These are phyloP conservation scores for Drosophila jambulina DNA, from an alignment of 1,140 invertebrate species.

Conservation along the genomic window DNA sequence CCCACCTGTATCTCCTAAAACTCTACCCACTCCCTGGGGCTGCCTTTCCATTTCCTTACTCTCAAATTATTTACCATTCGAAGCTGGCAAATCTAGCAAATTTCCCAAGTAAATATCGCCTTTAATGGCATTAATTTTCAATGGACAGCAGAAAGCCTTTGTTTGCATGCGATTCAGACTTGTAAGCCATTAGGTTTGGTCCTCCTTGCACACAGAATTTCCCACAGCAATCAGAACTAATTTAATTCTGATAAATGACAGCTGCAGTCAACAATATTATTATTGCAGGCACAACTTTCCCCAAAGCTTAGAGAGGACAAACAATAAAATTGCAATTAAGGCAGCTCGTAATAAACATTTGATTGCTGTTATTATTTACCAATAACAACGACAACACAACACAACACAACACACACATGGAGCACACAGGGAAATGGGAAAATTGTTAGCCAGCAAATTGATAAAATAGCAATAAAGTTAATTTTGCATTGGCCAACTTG, in stretches of 20 bases:
- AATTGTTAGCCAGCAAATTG: constrained; percentile 50
- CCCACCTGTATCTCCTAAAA: neutral
- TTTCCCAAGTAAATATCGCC: constrained; percentile 13
- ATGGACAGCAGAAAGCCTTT: constrained; percentile 10
- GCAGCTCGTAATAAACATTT: constrained; percentile 57
- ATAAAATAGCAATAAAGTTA: constrained; percentile 72
- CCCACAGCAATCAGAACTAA: constrained; percentile 57
- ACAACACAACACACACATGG: constrained; percentile 18
- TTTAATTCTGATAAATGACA: constrained; percentile 60
- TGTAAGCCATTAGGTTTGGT: constrained; percentile 10
- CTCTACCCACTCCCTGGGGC: neutral
- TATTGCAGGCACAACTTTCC: constrained; percentile 36
- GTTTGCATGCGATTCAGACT: constrained; percentile 32
- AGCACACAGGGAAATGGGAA: constrained; percentile 17
- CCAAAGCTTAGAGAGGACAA: constrained; percentile 38
- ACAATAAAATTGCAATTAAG: constrained; percentile 69
- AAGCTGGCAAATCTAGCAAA: neutral
- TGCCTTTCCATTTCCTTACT: neutral
- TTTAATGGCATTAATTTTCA: constrained; percentile 51
- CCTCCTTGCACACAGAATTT: constrained; percentile 19
- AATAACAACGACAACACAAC: constrained; percentile 42
- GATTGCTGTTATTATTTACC: constrained; percentile 65
- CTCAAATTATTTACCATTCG: constrained; percentile 13
- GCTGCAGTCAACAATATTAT: constrained; percentile 53
- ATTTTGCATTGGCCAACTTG: constrained; percentile 38